phyloP scores from a whole-genome alignment of 1,140 invertebrate genomes.

The Papilio xuthus region DNA sequence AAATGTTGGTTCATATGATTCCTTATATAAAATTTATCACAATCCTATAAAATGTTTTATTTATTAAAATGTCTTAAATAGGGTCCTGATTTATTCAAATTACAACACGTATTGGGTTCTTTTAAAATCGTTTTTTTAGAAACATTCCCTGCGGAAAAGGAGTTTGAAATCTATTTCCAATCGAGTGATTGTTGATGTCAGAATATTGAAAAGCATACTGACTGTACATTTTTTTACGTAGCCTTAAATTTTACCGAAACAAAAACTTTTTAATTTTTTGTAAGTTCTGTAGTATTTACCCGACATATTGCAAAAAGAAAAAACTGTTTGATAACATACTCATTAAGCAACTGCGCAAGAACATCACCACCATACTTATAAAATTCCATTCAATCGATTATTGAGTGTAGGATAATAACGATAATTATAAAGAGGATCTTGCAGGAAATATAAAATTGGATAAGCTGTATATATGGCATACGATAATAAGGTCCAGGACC shows the following conservation, averaged over 20 bases:
- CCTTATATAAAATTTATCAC: no score
- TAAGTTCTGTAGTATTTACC: not conserved
- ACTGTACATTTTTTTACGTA: not conserved
- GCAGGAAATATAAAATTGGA: constrained; percentile 4
- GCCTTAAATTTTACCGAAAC: not conserved
- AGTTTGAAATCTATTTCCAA: not conserved
- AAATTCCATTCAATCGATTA: constrained; percentile 8
- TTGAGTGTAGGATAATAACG: not conserved
- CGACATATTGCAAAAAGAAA: not conserved
- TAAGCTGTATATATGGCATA: not conserved
- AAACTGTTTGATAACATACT: not conserved
- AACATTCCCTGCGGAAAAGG: not conserved
- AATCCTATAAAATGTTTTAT: not conserved
- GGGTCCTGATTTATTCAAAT: no score
- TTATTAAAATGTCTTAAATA: no score
- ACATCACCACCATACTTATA: not conserved
- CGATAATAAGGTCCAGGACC: not conserved
- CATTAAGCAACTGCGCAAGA: not conserved
- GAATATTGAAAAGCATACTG: not conserved
- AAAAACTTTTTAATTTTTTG: not conserved
- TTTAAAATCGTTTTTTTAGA: not conserved
- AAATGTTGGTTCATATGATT: no score
- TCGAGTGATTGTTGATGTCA: not conserved
- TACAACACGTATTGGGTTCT: not conserved
- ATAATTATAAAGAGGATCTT: constrained; percentile 11